Percentiles rank a stretch among this genome's conserved stretches.
Conservation (phyloP, 2,113 vertebrate species). For the Verasper variegatus region DNA sequence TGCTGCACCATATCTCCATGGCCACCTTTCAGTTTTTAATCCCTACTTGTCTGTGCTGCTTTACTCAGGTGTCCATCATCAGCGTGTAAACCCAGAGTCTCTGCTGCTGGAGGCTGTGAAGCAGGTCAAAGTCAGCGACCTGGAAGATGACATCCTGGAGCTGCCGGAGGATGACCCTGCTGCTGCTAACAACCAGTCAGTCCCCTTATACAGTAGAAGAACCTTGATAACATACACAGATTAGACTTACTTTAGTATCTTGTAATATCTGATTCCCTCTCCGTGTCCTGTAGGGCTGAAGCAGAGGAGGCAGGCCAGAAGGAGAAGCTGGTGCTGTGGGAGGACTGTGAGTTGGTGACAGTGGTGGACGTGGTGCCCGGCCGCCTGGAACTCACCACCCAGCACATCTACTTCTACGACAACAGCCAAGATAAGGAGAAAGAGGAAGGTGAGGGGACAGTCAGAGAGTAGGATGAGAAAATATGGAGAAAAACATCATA, state of each 20-base stretch:
- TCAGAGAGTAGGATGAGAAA: neutral
- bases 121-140: slow-evolving; percentile 95
- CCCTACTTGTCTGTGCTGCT: neutral
- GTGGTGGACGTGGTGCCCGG: slow-evolving; percentile 92
- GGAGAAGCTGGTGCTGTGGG: slow-evolving; percentile 91
- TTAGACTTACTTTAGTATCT: neutral
- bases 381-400: slow-evolving; percentile 95
- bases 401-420: slow-evolving; percentile 96
- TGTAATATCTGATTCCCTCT: neutral
- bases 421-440: slow-evolving; percentile 88
- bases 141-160: slow-evolving; percentile 94
- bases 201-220: slow-evolving; percentile 1
- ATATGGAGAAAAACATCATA: neutral
- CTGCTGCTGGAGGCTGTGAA: slow-evolving; percentile 94
- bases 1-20: neutral
- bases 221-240: neutral
- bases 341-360: slow-evolving; percentile 96
- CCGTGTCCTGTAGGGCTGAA: slow-evolving; percentile 82
- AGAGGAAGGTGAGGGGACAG: slow-evolving; percentile 87
- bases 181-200: slow-evolving; percentile 79
- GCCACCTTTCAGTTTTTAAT: neutral
- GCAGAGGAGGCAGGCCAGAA: slow-evolving; percentile 92
- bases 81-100: slow-evolving; percentile 87
- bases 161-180: slow-evolving; percentile 90
- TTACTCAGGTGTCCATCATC: slow-evolving; percentile 86